Base-by-base conservation (phyloP, 2,113 vertebrate species). In the Theristicus caerulescens region DNA sequence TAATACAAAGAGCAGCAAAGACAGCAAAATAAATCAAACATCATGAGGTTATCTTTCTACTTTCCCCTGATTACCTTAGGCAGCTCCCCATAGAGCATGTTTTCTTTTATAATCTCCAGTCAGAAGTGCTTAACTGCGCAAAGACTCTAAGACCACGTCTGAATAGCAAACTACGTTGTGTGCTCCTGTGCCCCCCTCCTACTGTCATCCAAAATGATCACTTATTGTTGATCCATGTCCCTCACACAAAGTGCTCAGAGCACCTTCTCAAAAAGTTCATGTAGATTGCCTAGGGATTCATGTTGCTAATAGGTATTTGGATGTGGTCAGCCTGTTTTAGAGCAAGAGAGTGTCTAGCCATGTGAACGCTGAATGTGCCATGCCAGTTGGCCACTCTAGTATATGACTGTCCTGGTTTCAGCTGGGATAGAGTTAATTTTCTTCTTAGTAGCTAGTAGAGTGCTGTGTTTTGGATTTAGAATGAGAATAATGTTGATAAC, bases 211-310 rank as follows among this genome's bases (percentile, higher is more conserved):
- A 8, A 66, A 94, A 17, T 27, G 15, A 51, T 51, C 42, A 32
- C 15, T 47, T 74, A 0, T 29, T 59, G 8, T 13, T n/a, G 47
- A 78, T 66, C 51, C 10, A 24, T 82, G 32, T n/a, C 16, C 10
- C 29, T 64, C 52, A 59, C 18, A 85, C 10, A 47, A 46, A 52
- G 20, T 47, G 26, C 38, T 82, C 52, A 74, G 38, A 71, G 8
- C 26, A 52, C 16, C 24, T 46, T 76, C 44, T 64, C 26, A 42
- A 47, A 58, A 40, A 34, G 5, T 70, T 70, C 10, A 17, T 17
- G 7, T 25, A 5, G 3, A 8, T 29, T 58, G 3, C 31, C 26
- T 5, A 2, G 29, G 32, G 26, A 51, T 82, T 44, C 0, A 0
- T 0, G 1, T 8, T 38, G 12, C 17, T 44, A 29, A 46, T 2